Evolutionary conservation across 2,888 invertebrate species (phyloP), one percentile per base, ranked within the genome.

Genomic region (Rambutsinella grinnellia): DNA sequence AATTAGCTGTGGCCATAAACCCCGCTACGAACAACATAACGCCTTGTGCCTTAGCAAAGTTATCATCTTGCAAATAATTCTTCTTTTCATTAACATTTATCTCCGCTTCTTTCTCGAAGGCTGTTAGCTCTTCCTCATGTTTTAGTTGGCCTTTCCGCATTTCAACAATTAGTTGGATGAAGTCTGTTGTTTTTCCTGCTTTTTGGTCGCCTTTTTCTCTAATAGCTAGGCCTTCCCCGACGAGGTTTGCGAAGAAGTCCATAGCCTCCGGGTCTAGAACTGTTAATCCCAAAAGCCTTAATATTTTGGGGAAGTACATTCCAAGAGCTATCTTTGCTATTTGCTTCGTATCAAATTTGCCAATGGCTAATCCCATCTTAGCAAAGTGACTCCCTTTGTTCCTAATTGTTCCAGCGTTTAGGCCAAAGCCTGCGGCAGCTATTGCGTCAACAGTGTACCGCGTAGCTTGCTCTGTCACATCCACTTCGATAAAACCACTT

Each of bases 371-470:
- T 5, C 47, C 23, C 54, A 56, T 46, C 24, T 23, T n/a, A 0
- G 70, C 13, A 47, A 70, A 70, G 3, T 28, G 19, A 10, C 68
- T 63, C 1, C 58, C 28, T 23, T 69, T 74, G n/a, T 76, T 85
- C 83, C 62, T 56, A 47, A 86, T 87, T 0, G 84, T 82, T 49
- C 85, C 85, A 1, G 79, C 81, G 51, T 86, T 86, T 0, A 84
- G 21, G n/a, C 87, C 84, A 56, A 87, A 87, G 0, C 84, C 44
- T 2, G 84, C 57, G 67, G 53, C 19, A 3, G 70, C 76, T 8
- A 76, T 76, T 10, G 66, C 61, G 15, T 76, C 76, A 28, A 76
- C 66, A 8, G 71, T 71, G 26, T 44, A 71, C 13, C 61, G 65
- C 1, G 46, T 61, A 3, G 58, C 46, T 21, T 44, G 47, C 3